Conservation (phyloP, 2,888 invertebrate species). For the Meiosimyza decipiens region DNA sequence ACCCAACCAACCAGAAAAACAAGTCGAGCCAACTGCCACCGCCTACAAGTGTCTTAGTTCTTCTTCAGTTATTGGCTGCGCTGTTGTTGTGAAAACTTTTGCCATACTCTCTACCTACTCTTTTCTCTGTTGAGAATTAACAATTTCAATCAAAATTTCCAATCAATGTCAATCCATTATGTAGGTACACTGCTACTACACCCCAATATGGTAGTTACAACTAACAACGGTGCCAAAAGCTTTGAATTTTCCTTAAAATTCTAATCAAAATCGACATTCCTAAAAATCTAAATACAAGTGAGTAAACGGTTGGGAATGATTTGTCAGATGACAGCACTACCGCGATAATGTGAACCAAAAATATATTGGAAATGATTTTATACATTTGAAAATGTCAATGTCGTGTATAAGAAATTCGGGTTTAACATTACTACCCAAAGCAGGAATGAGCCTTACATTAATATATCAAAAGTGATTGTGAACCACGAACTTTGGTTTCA, state of each 20-base stretch:
- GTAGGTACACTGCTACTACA: constrained; percentile 39
- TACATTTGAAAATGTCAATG: no score
- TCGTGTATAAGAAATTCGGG: no score
- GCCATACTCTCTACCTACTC: no score
- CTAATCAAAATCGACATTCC: constrained; percentile 62
- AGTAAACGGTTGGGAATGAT: background rate
- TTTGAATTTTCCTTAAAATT: constrained; percentile 39
- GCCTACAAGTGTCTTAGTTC: background rate
- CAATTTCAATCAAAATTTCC: constrained; percentile 65
- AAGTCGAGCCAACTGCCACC: constrained; percentile 22
- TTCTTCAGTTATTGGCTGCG: background rate
- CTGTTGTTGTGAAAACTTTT: no score
- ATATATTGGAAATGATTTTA: no score
- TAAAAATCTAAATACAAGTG: constrained; percentile 28
- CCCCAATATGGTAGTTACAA: constrained; percentile 17
- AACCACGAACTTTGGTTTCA: no score
- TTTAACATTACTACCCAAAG: no score
- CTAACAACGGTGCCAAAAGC: constrained; percentile 18
- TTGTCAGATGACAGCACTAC: background rate
- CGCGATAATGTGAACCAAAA: no score
- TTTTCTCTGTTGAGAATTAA: constrained; percentile 40
- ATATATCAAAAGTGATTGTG: no score
- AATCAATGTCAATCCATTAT: constrained; percentile 65
- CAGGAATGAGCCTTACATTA: no score
- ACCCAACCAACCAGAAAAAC: constrained; percentile 9